Percentiles rank a stretch among this genome's conserved stretches.
phyloP scores from a whole-genome alignment of 2,797 vertebrate genomes.

The Squalus acanthias region DNA sequence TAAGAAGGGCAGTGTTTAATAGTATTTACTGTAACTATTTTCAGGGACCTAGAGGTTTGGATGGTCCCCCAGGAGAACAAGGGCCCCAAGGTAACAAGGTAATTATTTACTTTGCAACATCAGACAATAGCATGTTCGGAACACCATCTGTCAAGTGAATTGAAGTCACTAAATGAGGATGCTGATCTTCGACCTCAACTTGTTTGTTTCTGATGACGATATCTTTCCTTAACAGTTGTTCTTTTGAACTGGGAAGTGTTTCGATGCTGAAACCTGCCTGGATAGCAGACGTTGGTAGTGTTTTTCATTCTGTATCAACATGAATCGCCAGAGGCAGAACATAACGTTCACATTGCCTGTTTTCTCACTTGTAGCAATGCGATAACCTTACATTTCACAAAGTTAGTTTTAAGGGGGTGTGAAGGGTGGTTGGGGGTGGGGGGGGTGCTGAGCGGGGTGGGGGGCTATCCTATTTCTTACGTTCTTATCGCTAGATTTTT shows the following conservation, averaged over 20 bases:
- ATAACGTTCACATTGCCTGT: neutral
- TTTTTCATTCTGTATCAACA: neutral
- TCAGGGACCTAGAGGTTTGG: constrained; percentile 81
- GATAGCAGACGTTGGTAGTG: neutral
- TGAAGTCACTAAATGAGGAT: no score
- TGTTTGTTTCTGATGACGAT: neutral
- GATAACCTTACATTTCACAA: neutral
- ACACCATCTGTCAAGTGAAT: neutral
- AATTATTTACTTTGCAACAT: constrained; percentile 46
- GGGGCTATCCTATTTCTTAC: no score
- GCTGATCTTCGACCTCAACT: no score
- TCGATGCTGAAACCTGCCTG: neutral
- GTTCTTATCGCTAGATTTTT: no score
- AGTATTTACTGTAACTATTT: constrained; percentile 34
- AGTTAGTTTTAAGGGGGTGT: neutral
- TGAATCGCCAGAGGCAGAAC: neutral
- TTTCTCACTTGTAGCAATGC: neutral
- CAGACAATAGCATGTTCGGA: neutral
- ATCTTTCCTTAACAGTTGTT: neutral
- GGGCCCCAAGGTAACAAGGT: constrained; percentile 83
- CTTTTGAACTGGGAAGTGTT: neutral
- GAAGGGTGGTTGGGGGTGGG: no score
- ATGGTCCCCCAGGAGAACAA: constrained; percentile 76
- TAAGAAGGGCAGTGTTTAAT: neutral
- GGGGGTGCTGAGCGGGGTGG: no score